Base-by-base conservation (phyloP, 2,797 vertebrate genomes). In the Melanotaenia pygmaea region DNA sequence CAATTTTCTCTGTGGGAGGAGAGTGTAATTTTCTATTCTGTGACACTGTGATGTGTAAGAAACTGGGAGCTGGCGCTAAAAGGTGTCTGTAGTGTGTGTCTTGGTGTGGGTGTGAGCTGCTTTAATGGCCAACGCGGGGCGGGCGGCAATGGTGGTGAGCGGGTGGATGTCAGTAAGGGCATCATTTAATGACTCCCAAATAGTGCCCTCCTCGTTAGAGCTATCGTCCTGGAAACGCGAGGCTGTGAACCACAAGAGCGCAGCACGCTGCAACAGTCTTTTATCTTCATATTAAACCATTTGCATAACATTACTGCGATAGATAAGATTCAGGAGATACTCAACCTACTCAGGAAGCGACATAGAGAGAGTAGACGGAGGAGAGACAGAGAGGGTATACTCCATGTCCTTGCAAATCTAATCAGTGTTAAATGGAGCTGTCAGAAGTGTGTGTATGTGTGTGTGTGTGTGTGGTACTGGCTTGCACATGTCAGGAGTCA, bases 1-100 rank as follows among this genome's bases (percentile, higher is more conserved):
- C 94, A 95, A 96, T 96, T 96, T 96, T 94, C 95, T 95, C 95
- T 88, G 94, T 95, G 93, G 94, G 95, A 94, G 93, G 92, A 95
- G 93, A 94, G 94, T 95, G 94, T 95, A 94, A 96, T 95, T 95
- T 95, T 94, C 94, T 95, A 94, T 95, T 95, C 94, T 92, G 93
- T 95, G 94, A 95, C 94, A 96, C 94, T 94, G 93, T 93, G 94
- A 94, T 95, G 94, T 95, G 94, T 94, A 94, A 95, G 94, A 92
- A 94, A 93, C 88, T 93, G 89, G 92, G 90, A 94, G 92, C 89
- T 59, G 90, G 88, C 85, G 88, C 93, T 94, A 93, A 94, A 94
- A 94, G 92, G 91, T 89, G 81, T 90, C 89, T 93, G 87, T 72
- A 71, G 88, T 85, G 89, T 88, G 90, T 89, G 83, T 92, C 87